Percentiles rank a stretch among this genome's conserved stretches.
Conservation (phyloP, 2,888 invertebrate species). For the Deilephila elpenor region DNA sequence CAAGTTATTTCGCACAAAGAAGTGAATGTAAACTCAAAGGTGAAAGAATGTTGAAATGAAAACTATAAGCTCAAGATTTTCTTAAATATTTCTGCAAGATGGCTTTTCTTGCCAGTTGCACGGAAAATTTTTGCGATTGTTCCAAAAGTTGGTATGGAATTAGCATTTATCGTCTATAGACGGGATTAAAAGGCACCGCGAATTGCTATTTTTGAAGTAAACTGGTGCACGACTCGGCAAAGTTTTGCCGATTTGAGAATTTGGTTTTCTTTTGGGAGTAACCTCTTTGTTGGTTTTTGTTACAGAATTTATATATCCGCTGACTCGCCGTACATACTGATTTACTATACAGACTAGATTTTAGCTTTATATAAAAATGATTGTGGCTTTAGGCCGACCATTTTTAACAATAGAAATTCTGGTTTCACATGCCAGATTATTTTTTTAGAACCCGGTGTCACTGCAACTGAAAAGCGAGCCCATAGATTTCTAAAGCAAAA, state of each 20-base stretch:
- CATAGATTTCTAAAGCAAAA: not conserved
- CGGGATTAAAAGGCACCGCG: slow-evolving; percentile 61
- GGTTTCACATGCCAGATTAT: not conserved
- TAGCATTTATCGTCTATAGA: slow-evolving; percentile 73
- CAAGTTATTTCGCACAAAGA: slow-evolving; percentile 9
- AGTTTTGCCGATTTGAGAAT: not conserved
- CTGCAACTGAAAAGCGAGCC: not conserved
- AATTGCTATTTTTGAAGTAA: slow-evolving; percentile 60
- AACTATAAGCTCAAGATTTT: slow-evolving; percentile 46
- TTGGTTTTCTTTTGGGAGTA: not conserved
- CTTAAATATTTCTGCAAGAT: slow-evolving; percentile 57
- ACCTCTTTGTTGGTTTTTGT: not conserved
- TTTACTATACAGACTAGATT: not conserved
- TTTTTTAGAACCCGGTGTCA: not conserved
- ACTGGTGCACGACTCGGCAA: slow-evolving; percentile 10
- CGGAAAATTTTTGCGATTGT: slow-evolving; percentile 65
- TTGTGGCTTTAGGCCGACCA: not conserved
- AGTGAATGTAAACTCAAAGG: slow-evolving; percentile 15
- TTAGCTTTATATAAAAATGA: not conserved
- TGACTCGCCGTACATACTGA: not conserved
- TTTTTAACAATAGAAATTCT: not conserved
- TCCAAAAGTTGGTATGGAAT: slow-evolving; percentile 66
- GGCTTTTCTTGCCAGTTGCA: slow-evolving; percentile 50
- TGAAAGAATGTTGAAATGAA: slow-evolving; percentile 47
- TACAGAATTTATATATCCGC: not conserved